Evolutionary conservation across 1,140 invertebrate genomes (phyloP), one percentile per base, ranked within the genome.

Genomic region (Magallana gigas): DNA sequence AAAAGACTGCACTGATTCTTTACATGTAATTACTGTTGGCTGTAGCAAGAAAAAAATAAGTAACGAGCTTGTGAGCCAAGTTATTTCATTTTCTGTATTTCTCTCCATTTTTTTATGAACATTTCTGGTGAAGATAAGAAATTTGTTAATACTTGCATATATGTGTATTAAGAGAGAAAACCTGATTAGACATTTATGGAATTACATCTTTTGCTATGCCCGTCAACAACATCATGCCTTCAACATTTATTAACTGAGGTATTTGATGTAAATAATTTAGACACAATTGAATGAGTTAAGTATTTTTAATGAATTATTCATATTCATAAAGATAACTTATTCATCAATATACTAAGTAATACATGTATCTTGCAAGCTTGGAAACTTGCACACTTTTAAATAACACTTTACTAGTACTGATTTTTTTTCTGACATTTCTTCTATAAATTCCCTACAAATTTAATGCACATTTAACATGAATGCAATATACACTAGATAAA

Each of bases 391-490:
- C 23, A 62, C 23, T 76, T 76, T 29, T 29, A 36, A 76, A 29
- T 76, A 76, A 29, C 68, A 62, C 23, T 18, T 5, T 18, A 9
- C 8, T 76, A 76, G 11, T 29, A 76, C 6, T 18, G 11, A 76
- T 8, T 7, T 64, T 64, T 76, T 76, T 29, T 29, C 3, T 76
- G 23, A 76, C 23, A 12, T 76, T 48, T 29, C 68, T 23, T 12
- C 12, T 76, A n/a, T 60, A 16, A 62, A 62, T 62, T 29, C 68
- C 36, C 36, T 4, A 12, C 23, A 76, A 23, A 23, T 18, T 29
- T 29, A 76, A 76, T 71, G 36, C 68, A 36, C 23, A 76, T 76
- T 76, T 36, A 48, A 36, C 23, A 76, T 76, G 68, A 29, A 76
- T 76, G 68, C 23, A 76, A 76, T 29, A 76, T 23, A 76, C 23